phyloP scores from a whole-genome alignment of 2,888 invertebrate species.

The Eucriotettix oculatus region DNA sequence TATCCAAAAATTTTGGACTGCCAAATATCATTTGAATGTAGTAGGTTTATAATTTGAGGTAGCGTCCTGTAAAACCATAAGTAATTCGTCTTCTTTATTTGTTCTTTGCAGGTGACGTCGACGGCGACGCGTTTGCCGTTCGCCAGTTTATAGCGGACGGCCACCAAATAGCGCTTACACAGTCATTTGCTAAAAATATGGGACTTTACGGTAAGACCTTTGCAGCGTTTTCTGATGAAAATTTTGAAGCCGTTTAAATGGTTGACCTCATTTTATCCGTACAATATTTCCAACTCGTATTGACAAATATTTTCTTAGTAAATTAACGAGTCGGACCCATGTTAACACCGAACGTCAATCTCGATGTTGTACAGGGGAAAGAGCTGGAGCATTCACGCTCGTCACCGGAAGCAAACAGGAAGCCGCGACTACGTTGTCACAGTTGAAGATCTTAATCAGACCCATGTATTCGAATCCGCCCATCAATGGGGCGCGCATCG shows the following conservation, averaged over 20 bases:
- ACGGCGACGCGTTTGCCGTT: conserved; percentile 76
- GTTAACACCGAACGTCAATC: too few relatives aligned
- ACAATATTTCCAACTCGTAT: too few relatives aligned
- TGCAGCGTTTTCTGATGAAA: too few relatives aligned
- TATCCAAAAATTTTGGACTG: too few relatives aligned
- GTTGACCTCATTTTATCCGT: too few relatives aligned
- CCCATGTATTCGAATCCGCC: conserved; percentile 97
- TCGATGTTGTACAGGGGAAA: conserved; percentile 46
- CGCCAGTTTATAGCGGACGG: conserved; percentile 78
- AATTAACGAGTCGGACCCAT: too few relatives aligned
- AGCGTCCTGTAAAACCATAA: too few relatives aligned
- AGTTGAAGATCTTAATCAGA: conserved; percentile 86
- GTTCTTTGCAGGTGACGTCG: conserved; percentile 47
- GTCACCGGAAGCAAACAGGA: conserved; percentile 61
- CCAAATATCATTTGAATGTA: too few relatives aligned
- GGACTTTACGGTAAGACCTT: conserved; percentile 45
- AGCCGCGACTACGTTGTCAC: conserved; percentile 72
- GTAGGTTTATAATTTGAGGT: too few relatives aligned
- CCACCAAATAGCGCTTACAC: conserved; percentile 69
- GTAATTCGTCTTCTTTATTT: too few relatives aligned
- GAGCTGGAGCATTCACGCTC: conserved; percentile 80
- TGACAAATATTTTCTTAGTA: too few relatives aligned
- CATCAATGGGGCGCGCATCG: conserved; percentile 81
- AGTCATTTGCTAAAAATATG: conserved; percentile 98
- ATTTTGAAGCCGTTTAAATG: too few relatives aligned